These are phyloP conservation scores for Brachionus asplanchnoidis DNA, from an alignment of 1,140 invertebrate genomes.

Conservation along the genomic window DNA sequence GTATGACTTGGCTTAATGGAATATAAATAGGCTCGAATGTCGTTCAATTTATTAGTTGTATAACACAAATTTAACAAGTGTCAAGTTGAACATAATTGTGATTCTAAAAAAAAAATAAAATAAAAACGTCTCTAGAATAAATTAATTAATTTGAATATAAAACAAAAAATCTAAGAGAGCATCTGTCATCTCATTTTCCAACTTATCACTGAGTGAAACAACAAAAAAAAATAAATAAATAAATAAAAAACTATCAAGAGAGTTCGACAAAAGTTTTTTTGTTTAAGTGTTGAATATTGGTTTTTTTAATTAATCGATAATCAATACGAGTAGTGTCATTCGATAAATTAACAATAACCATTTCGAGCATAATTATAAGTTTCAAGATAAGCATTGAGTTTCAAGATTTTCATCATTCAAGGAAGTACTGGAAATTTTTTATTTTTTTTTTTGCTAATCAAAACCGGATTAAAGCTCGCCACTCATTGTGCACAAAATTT, in stretches of 20 bases:
- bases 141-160: constrained; percentile 1
- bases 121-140: neutral
- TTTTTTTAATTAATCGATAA: constrained; percentile 38
- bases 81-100: neutral
- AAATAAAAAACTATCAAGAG: constrained; percentile 36
- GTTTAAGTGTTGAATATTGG: neutral
- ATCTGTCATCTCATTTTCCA: neutral
- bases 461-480: neutral
- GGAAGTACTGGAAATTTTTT: constrained; percentile 5
- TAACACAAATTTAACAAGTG: neutral
- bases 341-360: constrained; percentile 19
- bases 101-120: neutral
- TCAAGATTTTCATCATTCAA: constrained; percentile 2
- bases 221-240: neutral
- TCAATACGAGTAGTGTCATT: constrained; percentile 17
- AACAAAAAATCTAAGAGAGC: neutral
- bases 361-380: constrained; percentile 24
- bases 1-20: no score
- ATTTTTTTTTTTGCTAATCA: neutral
- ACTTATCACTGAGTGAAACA: neutral
- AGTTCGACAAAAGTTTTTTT: neutral
- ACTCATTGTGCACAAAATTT: neutral
- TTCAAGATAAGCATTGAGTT: neutral
- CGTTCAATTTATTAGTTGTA: neutral
- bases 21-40: neutral